phyloP scores from a whole-genome alignment of 2,888 invertebrate species.

The Platycnemis pennipes region DNA sequence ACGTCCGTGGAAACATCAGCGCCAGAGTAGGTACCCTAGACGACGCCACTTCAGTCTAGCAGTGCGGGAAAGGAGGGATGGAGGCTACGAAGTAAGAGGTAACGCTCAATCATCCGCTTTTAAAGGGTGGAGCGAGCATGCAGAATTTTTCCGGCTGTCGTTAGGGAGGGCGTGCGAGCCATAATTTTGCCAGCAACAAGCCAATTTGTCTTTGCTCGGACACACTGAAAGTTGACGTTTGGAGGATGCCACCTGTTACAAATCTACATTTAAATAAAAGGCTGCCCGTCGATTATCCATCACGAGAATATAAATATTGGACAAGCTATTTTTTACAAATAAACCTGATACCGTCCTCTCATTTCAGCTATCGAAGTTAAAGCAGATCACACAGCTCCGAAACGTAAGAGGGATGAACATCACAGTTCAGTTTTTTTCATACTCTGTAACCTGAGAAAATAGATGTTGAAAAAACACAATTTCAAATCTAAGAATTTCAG shows the following conservation, averaged over 20 bases:
- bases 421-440: too few relatives aligned
- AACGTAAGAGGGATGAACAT: too few relatives aligned
- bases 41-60: background rate
- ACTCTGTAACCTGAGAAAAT: too few relatives aligned
- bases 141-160: background rate
- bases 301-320: background rate
- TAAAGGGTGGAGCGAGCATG: background rate
- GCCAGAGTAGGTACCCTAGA: background rate
- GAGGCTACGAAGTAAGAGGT: background rate
- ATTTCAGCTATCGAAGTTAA: too few relatives aligned
- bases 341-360: too few relatives aligned
- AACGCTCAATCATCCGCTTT: background rate
- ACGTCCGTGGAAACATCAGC: background rate
- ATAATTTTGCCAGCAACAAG: background rate
- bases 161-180: background rate
- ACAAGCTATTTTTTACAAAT: too few relatives aligned
- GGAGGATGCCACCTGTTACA: background rate
- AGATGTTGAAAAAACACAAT: too few relatives aligned
- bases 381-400: too few relatives aligned
- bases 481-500: too few relatives aligned
- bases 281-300: background rate
- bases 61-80: background rate
- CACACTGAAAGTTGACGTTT: background rate
- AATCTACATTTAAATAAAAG: background rate
- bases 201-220: background rate